Conservation (phyloP, 2,113 vertebrate genomes). For the Lamprologus sp. region DNA sequence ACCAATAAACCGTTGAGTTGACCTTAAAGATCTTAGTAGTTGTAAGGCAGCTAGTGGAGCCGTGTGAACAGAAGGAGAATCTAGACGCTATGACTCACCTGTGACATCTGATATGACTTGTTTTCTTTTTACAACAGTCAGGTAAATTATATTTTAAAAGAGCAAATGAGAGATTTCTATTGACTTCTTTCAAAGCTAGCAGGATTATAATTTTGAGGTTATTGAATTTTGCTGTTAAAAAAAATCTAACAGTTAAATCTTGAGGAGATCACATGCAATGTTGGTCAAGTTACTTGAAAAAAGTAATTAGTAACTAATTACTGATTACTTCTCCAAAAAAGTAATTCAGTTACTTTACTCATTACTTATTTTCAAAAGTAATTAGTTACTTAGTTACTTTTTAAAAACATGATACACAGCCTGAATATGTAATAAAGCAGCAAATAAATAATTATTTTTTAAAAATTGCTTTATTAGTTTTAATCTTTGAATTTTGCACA, state of each 20-base stretch:
- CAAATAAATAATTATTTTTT: too few relatives aligned
- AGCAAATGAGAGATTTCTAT: background rate
- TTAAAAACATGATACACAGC: background rate
- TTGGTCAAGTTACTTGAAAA: background rate
- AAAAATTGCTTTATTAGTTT: background rate
- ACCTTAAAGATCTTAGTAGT: background rate
- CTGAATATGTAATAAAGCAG: background rate
- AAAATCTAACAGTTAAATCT: background rate
- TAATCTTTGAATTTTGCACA: background rate
- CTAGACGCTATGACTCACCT: background rate
- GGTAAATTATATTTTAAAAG: background rate
- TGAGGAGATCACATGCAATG: background rate
- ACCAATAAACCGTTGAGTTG: background rate
- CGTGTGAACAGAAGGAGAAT: background rate
- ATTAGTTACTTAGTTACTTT: background rate
- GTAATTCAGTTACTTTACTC: background rate
- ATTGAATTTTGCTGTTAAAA: background rate
- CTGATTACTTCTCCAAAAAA: background rate
- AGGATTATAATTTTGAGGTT: background rate
- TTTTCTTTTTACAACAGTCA: background rate
- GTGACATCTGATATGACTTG: background rate
- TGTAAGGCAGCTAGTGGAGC: background rate
- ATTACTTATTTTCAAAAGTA: background rate
- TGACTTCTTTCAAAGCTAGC: background rate
- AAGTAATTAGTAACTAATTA: background rate